These are phyloP conservation scores for Paedocypris micromegethes DNA, from an alignment of 2,797 vertebrate species.

Conservation along the genomic window DNA sequence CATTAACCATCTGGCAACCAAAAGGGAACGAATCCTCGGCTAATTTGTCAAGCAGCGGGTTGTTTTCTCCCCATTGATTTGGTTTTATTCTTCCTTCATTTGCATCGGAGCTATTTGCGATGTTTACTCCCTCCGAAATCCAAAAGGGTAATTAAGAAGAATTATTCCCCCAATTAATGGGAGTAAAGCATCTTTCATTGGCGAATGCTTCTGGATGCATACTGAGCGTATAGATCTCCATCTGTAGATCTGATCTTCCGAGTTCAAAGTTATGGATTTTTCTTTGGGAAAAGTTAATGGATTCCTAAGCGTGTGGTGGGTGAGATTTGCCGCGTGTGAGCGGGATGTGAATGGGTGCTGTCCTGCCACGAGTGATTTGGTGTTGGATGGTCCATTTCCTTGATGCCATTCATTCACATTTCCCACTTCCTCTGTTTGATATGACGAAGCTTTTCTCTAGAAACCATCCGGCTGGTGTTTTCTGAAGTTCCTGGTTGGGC, in stretches of 20 bases:
- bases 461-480: no score
- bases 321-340: constrained; percentile 1
- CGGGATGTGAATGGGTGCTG: not conserved
- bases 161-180: constrained; percentile 26
- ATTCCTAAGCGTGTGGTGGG: constrained; percentile 4
- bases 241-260: constrained; percentile 1
- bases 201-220: constrained; percentile 2
- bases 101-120: constrained; percentile 37
- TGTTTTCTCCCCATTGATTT: constrained; percentile 42
- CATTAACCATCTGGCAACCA: constrained; percentile 48
- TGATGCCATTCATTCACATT: constrained; percentile 28
- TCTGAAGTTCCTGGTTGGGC: no score
- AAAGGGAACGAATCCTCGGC: constrained; percentile 39
- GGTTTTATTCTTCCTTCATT: constrained; percentile 40
- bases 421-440: constrained; percentile 10
- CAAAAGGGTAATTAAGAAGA: constrained; percentile 37
- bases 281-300: constrained; percentile 7
- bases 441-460: no score
- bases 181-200: not conserved
- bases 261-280: constrained; percentile 26
- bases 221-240: not conserved
- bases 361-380: constrained; percentile 15
- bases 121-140: constrained; percentile 26
- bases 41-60: constrained; percentile 46
- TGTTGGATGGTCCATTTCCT: constrained; percentile 30